These are phyloP conservation scores for Neuroscelio doddi DNA, from an alignment of 2,888 invertebrate species.

Conservation along the genomic window DNA sequence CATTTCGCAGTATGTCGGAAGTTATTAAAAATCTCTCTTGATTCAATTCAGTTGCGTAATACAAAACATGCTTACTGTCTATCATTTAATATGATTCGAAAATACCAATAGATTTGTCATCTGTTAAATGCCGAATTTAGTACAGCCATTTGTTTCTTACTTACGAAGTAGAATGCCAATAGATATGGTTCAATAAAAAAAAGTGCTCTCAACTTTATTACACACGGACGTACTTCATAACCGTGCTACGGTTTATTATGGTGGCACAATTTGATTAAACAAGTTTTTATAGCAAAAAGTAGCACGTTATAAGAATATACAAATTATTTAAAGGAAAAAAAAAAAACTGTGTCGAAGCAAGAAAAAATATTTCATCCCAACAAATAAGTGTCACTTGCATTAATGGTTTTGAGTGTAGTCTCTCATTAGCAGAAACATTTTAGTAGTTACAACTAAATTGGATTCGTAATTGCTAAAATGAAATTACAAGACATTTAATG, in stretches of 20 bases:
- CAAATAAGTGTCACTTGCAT: too few relatives aligned
- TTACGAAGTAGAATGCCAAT: constrained; percentile 9
- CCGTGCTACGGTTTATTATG: constrained; percentile 28
- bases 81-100: too few relatives aligned
- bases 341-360: background rate
- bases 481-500: too few relatives aligned
- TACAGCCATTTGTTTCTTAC: too few relatives aligned
- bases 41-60: background rate
- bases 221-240: constrained; percentile 32
- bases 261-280: constrained; percentile 36
- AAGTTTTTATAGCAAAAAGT: constrained; percentile 26
- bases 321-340: constrained; percentile 18
- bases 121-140: constrained; percentile 11
- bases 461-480: too few relatives aligned
- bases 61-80: too few relatives aligned
- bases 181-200: constrained; percentile 28
- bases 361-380: background rate
- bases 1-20: background rate
- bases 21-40: background rate
- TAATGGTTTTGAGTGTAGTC: too few relatives aligned
- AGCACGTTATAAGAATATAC: constrained; percentile 20
- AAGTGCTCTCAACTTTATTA: constrained; percentile 31
- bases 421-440: too few relatives aligned
- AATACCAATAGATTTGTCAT: too few relatives aligned
- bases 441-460: too few relatives aligned